phyloP scores from a whole-genome alignment of 2,888 invertebrate species.

The Ormyrus rosae region DNA sequence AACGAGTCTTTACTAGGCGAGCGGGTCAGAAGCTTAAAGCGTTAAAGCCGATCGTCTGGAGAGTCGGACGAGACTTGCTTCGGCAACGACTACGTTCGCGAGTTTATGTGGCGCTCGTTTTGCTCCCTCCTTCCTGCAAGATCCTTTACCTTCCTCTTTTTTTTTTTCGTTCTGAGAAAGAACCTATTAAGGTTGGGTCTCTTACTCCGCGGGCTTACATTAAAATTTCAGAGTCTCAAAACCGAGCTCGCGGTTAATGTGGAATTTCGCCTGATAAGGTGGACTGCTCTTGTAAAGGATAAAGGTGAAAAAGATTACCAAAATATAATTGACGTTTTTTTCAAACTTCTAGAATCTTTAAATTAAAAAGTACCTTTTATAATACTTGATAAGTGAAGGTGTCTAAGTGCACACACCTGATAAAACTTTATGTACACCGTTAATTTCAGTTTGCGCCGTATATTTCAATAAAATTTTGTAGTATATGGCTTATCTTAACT shows the following conservation, averaged over 20 bases:
- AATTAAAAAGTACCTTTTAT: too few species aligned
- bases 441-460: too few species aligned
- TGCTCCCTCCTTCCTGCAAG: not conserved
- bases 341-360: too few species aligned
- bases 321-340: too few species aligned
- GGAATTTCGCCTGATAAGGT: constrained; percentile 8
- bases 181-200: constrained; percentile 12
- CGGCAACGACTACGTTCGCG: constrained; percentile 2
- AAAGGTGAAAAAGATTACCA: too few species aligned
- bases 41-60: constrained; percentile 23
- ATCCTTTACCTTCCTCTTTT: not conserved
- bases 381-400: too few species aligned
- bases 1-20: constrained; percentile 20
- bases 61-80: constrained; percentile 8
- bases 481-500: too few species aligned
- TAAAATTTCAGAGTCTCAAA: constrained; percentile 12
- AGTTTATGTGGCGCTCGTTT: not conserved
- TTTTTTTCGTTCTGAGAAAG: not conserved
- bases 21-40: constrained; percentile 21
- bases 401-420: too few species aligned
- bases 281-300: too few species aligned
- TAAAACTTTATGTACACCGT: too few species aligned
- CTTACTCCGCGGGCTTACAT: not conserved
- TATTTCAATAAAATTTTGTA: too few species aligned
- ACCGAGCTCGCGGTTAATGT: not conserved